phyloP scores from a whole-genome alignment of 1,140 invertebrate species.

The Atta texana region DNA sequence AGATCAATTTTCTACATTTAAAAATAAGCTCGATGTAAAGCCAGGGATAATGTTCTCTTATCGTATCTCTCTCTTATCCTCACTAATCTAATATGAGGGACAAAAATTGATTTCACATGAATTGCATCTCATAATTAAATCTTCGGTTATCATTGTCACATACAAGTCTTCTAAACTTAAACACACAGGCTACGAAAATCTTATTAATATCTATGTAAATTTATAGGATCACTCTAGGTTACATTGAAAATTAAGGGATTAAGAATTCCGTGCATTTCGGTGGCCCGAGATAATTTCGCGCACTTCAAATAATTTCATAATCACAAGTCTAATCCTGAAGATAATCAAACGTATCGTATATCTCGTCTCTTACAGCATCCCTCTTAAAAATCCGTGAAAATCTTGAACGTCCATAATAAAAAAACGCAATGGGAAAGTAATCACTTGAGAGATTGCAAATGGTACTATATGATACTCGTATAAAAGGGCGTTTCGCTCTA shows the following conservation, averaged over 20 bases:
- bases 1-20: neutral
- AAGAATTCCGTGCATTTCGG: neutral
- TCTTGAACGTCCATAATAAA: neutral
- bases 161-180: conserved; percentile 27
- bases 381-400: neutral
- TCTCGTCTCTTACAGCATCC: neutral
- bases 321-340: conserved; percentile 10
- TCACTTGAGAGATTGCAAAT: conserved; percentile 1
- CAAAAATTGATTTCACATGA: conserved; percentile 21
- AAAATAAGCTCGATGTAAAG: conserved; percentile 3
- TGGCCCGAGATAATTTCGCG: neutral
- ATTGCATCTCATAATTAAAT: neutral
- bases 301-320: conserved; percentile 8
- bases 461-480: neutral
- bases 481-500: conserved; percentile 16
- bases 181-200: conserved; percentile 20
- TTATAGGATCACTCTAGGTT: conserved; percentile 5
- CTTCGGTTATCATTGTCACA: conserved; percentile 18
- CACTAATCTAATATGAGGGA: neutral
- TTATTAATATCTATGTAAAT: conserved; percentile 9
- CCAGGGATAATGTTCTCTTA: neutral
- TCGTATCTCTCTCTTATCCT: neutral
- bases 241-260: conserved; percentile 50
- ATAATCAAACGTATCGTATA: neutral
- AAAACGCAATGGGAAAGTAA: neutral